Percentiles rank a stretch among this genome's conserved stretches.
phyloP scores from a whole-genome alignment of 2,888 invertebrate genomes.

The Pristionchus entomophagus region DNA sequence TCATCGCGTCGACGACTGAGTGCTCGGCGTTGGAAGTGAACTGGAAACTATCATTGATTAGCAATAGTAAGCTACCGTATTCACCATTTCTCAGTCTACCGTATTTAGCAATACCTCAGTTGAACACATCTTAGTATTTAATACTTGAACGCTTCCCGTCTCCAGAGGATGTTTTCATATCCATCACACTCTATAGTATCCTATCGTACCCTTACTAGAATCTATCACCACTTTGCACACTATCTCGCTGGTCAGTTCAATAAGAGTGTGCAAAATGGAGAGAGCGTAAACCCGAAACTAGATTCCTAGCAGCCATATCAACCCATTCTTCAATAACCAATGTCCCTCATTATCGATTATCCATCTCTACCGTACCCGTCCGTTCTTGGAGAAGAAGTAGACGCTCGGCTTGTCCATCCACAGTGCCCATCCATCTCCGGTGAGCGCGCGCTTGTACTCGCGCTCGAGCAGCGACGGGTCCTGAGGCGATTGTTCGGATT shows the following conservation, averaged over 20 bases:
- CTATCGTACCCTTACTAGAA: background rate
- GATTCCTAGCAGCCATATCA: too few relatives aligned
- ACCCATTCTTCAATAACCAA: too few relatives aligned
- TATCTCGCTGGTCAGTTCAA: background rate
- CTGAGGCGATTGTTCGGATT: background rate
- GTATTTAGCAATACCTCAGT: too few relatives aligned
- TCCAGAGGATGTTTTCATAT: background rate
- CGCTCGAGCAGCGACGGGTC: slow-evolving; percentile 79
- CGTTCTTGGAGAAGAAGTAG: slow-evolving; percentile 86
- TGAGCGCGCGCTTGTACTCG: slow-evolving; percentile 88
- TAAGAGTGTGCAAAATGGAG: too few relatives aligned
- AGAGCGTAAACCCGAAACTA: too few relatives aligned
- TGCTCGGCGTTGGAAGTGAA: slow-evolving; percentile 67
- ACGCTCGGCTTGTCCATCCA: slow-evolving; percentile 84
- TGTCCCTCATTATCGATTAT: too few relatives aligned
- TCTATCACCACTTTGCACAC: background rate
- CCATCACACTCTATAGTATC: background rate
- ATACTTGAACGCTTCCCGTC: background rate
- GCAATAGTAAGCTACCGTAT: too few relatives aligned
- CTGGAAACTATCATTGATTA: slow-evolving; percentile 55
- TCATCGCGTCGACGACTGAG: slow-evolving; percentile 69
- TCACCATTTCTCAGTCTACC: too few relatives aligned
- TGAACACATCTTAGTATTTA: background rate
- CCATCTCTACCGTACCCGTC: slow-evolving; percentile 81
- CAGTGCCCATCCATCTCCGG: slow-evolving; percentile 82